Evolutionary conservation across 2,797 vertebrate genomes (phyloP).

Genomic region (Poeciliopsis presidionis): DNA sequence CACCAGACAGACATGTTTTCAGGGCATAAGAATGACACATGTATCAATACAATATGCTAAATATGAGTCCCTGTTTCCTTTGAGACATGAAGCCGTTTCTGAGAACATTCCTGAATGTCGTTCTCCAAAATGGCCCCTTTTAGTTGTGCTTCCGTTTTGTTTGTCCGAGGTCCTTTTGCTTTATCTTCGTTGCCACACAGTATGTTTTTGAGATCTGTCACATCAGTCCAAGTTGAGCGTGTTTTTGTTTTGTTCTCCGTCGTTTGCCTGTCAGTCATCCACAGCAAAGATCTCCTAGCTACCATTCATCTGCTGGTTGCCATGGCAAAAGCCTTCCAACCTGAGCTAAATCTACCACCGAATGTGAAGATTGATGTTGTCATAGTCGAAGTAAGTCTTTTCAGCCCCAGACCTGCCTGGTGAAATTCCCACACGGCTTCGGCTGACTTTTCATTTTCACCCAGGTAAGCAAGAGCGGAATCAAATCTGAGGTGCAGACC

Average conservation of each 20-base stretch:
- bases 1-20: background rate
- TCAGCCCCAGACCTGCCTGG: too few species aligned
- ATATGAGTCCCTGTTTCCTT: background rate
- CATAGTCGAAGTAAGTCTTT: constrained; percentile 82
- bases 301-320: constrained; percentile 93
- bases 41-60: background rate
- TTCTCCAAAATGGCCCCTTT: background rate
- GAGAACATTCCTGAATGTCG: background rate
- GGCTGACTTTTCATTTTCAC: constrained; percentile 10
- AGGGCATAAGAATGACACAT: background rate
- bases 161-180: background rate
- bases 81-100: background rate
- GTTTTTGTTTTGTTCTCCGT: constrained; percentile 35
- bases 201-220: constrained; percentile 14
- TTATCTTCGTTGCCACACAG: constrained; percentile 10
- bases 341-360: constrained; percentile 82
- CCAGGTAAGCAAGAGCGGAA: constrained; percentile 84
- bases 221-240: constrained; percentile 8
- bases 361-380: constrained; percentile 88
- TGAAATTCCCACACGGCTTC: background rate
- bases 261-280: constrained; percentile 83
- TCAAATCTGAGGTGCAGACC: constrained; percentile 79
- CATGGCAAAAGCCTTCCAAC: constrained; percentile 86
- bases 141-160: constrained; percentile 8
- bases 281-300: constrained; percentile 89